phyloP scores from a whole-genome alignment of 1,140 invertebrate species.

The Luehdorfia chinensis region DNA sequence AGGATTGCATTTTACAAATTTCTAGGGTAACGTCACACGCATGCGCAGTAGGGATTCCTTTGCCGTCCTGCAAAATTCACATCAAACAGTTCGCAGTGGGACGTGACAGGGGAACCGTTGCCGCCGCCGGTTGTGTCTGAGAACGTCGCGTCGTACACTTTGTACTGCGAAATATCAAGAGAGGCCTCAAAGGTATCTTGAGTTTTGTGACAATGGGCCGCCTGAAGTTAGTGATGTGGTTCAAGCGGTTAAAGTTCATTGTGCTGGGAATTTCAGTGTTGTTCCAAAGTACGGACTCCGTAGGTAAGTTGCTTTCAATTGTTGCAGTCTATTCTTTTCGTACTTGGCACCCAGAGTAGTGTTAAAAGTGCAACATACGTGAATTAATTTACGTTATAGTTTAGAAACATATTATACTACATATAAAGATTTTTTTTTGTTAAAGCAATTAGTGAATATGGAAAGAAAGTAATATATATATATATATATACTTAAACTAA shows the following conservation, averaged over 20 bases:
- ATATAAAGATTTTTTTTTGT: no score
- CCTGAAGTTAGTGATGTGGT: slow-evolving; percentile 48
- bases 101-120: not conserved
- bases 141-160: not conserved
- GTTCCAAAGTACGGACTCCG: no score
- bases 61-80: not conserved
- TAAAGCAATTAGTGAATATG: no score
- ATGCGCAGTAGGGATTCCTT: not conserved
- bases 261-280: no score
- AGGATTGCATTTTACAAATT: not conserved
- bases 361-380: no score
- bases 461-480: no score
- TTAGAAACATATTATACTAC: no score
- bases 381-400: no score
- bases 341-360: no score
- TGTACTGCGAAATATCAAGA: not conserved
- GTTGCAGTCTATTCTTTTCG: no score
- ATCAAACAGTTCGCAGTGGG: not conserved
- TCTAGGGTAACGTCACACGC: not conserved
- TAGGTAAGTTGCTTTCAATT: no score
- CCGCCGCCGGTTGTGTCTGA: not conserved
- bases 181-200: slow-evolving; percentile 5
- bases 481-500: no score
- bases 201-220: slow-evolving; percentile 16
- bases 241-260: slow-evolving; percentile 36